Evolutionary conservation across 2,797 vertebrate genomes (phyloP).

Genomic region (Megalops cyprinoides): DNA sequence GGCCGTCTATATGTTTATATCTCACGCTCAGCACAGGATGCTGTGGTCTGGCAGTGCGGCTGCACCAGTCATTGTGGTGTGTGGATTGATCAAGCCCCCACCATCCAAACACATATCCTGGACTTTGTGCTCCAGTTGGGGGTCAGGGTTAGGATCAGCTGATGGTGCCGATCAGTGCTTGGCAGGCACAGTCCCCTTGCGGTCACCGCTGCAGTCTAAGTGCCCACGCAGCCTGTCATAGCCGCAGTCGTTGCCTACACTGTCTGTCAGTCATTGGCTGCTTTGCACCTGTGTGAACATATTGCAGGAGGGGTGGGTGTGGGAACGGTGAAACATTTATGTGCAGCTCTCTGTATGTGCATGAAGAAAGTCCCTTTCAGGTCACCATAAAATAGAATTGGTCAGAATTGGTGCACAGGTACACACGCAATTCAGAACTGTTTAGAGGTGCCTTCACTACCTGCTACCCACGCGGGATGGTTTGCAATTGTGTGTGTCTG

Average conservation of each 20-base stretch:
- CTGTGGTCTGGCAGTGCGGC: conserved; percentile 13
- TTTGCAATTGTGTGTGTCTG: too few species aligned
- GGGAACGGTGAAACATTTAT: conserved; percentile 5
- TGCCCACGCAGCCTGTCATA: neutral
- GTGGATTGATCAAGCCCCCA: neutral
- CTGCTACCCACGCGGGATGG: too few species aligned
- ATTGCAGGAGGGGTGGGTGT: neutral
- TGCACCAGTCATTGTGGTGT: neutral
- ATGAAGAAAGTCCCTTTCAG: conserved; percentile 1
- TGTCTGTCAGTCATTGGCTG: neutral
- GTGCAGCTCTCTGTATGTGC: neutral
- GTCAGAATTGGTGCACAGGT: too few species aligned
- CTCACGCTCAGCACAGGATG: neutral
- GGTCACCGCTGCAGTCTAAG: too few species aligned
- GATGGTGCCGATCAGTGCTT: neutral
- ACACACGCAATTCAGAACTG: neutral
- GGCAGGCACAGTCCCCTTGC: neutral
- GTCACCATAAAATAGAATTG: too few species aligned
- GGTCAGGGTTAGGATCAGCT: neutral
- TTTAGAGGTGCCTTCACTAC: neutral
- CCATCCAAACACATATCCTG: neutral
- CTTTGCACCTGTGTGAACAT: neutral
- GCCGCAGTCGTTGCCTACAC: neutral
- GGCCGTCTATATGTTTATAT: neutral
- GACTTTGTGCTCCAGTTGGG: neutral